phyloP scores from a whole-genome alignment of 2,113 vertebrate species.

The Semicossyphus pulcher region DNA sequence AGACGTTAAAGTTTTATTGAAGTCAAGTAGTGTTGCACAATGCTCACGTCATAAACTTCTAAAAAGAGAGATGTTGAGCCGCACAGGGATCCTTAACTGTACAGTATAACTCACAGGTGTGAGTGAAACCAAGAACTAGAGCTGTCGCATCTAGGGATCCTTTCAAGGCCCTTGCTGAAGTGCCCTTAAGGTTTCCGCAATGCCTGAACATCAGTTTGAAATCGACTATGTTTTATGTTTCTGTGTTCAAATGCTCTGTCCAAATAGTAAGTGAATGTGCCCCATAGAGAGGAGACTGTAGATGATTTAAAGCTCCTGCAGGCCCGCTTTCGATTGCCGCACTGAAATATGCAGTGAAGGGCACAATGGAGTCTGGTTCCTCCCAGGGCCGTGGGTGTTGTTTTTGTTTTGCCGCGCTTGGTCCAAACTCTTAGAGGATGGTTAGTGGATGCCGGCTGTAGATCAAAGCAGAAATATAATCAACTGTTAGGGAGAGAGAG shows the following conservation, averaged over 20 bases:
- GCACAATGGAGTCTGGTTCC: conserved; percentile 41
- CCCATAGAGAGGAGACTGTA: conserved; percentile 1
- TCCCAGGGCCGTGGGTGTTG: conserved; percentile 52
- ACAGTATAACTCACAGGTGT: background rate
- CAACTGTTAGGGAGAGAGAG: conserved; percentile 60
- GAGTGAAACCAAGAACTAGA: background rate
- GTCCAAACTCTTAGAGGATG: conserved; percentile 57
- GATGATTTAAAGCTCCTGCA: conserved; percentile 42
- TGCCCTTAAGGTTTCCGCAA: background rate
- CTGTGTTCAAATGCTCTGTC: conserved; percentile 21
- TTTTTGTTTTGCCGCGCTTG: conserved; percentile 63
- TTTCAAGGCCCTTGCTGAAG: conserved; percentile 11
- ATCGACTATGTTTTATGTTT: conserved; percentile 5
- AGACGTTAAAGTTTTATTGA: background rate
- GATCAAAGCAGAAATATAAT: conserved; percentile 74
- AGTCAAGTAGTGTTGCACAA: background rate
- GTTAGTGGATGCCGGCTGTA: conserved; percentile 54
- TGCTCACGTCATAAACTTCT: background rate
- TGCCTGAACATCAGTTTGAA: background rate
- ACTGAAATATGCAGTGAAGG: conserved; percentile 57
- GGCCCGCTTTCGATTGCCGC: conserved; percentile 43
- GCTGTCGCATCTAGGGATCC: background rate
- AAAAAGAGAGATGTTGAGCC: background rate
- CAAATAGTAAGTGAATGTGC: conserved; percentile 30
- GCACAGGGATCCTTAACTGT: background rate